phyloP scores from a whole-genome alignment of 2,888 invertebrate species.

The Agrochola litura region DNA sequence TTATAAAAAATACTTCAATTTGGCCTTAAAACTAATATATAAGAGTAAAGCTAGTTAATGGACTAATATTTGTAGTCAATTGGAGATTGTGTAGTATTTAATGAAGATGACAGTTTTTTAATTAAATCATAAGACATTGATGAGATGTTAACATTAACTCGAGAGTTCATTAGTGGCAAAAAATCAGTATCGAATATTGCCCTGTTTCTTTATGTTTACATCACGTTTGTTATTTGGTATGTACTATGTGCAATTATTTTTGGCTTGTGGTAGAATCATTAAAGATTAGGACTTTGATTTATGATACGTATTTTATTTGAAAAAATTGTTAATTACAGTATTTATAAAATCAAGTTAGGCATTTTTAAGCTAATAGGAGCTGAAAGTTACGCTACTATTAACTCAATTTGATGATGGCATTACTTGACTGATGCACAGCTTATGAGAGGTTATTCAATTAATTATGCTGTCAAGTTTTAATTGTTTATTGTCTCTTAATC shows the following conservation, averaged over 20 bases:
- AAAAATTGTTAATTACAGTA: constrained; percentile 1
- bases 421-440: background rate
- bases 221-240: constrained; percentile 19
- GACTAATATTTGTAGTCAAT: constrained; percentile 35
- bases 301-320: constrained; percentile 4
- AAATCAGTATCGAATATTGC: constrained; percentile 44
- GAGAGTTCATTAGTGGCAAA: constrained; percentile 50
- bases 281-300: background rate
- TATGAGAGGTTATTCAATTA: background rate
- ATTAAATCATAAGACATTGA: constrained; percentile 5
- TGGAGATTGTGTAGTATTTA: constrained; percentile 32
- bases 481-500: background rate
- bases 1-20: constrained; percentile 46
- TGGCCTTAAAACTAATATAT: constrained; percentile 56
- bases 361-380: background rate
- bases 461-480: constrained; percentile 9
- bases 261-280: background rate
- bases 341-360: constrained; percentile 6
- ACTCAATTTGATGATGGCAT: background rate
- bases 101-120: constrained; percentile 2
- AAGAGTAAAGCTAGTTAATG: constrained; percentile 49
- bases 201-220: constrained; percentile 11
- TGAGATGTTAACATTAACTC: background rate
- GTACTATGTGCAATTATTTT: background rate
- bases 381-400: background rate